Base-by-base conservation (phyloP, 2,888 invertebrate species). In the Cancer borealis region DNA sequence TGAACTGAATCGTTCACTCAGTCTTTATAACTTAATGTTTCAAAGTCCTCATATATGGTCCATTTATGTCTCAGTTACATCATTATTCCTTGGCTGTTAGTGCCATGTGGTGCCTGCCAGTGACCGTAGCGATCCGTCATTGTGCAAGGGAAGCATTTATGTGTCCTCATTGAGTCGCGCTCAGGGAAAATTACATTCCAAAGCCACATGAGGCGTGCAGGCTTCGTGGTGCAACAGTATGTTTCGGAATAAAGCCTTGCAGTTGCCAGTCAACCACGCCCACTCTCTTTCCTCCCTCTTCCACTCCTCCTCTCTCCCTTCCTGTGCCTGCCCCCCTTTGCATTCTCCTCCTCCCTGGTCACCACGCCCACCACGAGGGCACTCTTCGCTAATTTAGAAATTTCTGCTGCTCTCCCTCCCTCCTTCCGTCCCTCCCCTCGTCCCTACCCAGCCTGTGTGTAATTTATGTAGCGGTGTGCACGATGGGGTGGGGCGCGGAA, bases 401-500 rank as follows among this genome's bases (percentile, higher is more conserved):
- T 79, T 26, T 79, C 12, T 79, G 79, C 79, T 79, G 79, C 79
- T 79, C 79, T 21, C 30, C 79, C 79, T 30, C 79, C 30, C 30
- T 30, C 30, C 79, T 79, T 30, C 79, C 79, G 30, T 79, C 79
- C 30, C 79, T 14, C 30, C 79, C 30, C 79, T 30, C 3, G 12
- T 30, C 79, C 30, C 30, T 14, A 12, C 79, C 79, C 30, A 14
- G 30, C 10, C 79, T 30, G 79, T 26, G 79, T 30, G 30, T 79
- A 79, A 79, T 79, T 30, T 79, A 79, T 79, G 79, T 79, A 30
- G 79, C 79, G 79, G 79, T 26, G 79, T 79, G 79, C 79, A 30
- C 79, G 30, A 79, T 79, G 79, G 79, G 79, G 26, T 12, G 79
- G 79, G 79, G 79, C 79, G 30, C 79, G 79, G 79, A 79, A 79